Evolutionary conservation across 2,888 invertebrate genomes (phyloP), one percentile per base, ranked within the genome.

Genomic region (Nymphalis urticae): DNA sequence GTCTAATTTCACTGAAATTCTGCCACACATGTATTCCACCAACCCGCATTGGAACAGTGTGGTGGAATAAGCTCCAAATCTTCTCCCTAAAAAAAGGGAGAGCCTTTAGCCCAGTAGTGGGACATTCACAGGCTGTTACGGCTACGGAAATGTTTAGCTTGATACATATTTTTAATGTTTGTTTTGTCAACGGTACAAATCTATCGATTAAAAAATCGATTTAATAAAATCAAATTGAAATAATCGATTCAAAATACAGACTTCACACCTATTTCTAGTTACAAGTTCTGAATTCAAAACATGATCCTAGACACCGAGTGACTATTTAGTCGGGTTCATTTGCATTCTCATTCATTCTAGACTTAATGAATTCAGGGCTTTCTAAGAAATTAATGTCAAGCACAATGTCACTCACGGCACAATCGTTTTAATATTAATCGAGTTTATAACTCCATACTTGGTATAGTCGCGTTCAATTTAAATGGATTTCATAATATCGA

Each of bases 351-450:
- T 66, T 66, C 61, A 66, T 47, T 61, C 53, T 65, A 59, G 59
- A 58, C 62, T 27, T 62, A 71, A 65, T 65, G 48, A 50, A 64
- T 69, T 64, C 64, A 36, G 54, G 53, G 48, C 63, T 70, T 71
- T 68, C 68, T 64, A 19, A 68, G 64, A 71, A 68, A 59, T 68
- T 64, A 62, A 65, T 71, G 71, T 71, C 71, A 71, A 68, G 63
- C 58, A 68, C 65, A 68, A 71, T 71, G 68, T 68, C 68, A 64
- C 48, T 66, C 24, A n/a, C 56, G 21, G 21, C n/a, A 54, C 54
- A 64, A 64, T 64, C 51, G 54, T 64, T 62, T 69, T 62, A 65
- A 65, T 59, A 66, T 64, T 64, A 61, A 54, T 51, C 61, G 60
- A 58, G 48, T 48, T 62, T 58, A 24, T 36, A 58, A 67, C 48